phyloP scores from a whole-genome alignment of 1,140 invertebrate species.

The Lucilia cuprina region DNA sequence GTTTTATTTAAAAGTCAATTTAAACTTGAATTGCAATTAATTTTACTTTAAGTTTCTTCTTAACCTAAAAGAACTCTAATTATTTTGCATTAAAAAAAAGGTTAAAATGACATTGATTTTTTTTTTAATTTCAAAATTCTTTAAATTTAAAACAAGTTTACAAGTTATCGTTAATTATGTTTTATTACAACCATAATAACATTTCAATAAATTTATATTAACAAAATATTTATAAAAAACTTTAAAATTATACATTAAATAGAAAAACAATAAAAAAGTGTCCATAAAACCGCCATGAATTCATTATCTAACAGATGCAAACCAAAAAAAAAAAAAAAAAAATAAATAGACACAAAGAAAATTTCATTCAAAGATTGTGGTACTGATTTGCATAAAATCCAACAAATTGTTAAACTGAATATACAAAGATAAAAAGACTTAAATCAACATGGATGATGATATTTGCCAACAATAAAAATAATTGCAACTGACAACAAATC shows the following conservation, averaged over 20 bases:
- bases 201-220: neutral
- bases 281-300: neutral
- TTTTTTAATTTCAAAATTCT: neutral
- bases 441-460: neutral
- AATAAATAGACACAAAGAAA: neutral
- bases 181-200: neutral
- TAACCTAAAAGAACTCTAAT: no score
- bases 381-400: neutral
- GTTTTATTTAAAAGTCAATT: neutral
- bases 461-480: neutral
- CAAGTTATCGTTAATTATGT: neutral
- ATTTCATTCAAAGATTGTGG: neutral
- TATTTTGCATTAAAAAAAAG: no score
- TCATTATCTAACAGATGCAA: neutral
- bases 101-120: neutral
- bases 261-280: neutral
- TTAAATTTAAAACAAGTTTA: neutral
- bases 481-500: neutral
- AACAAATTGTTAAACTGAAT: neutral
- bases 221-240: neutral
- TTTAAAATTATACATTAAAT: neutral
- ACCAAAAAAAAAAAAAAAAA: neutral
- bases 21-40: no score
- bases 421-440: neutral
- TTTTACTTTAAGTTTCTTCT: no score